phyloP scores from a whole-genome alignment of 2,888 invertebrate genomes.

The Pristionchus maxplancki region DNA sequence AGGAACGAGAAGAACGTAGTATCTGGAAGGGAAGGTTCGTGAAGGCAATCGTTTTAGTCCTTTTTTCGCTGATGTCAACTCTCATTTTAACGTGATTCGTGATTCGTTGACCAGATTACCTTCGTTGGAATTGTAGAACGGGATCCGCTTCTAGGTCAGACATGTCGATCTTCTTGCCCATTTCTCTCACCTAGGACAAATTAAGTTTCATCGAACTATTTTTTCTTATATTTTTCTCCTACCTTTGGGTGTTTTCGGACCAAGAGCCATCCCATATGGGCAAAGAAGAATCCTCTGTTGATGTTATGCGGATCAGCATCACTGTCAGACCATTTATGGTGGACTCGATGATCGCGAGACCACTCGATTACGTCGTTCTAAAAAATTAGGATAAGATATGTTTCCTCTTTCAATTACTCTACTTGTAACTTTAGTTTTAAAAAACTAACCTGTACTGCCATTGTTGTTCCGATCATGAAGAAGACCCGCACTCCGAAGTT shows the following conservation, averaged over 20 bases:
- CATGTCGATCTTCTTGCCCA: conserved; percentile 85
- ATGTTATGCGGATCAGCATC: conserved; percentile 95
- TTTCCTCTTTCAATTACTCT: no score
- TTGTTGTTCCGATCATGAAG: conserved; percentile 43
- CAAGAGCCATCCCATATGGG: conserved; percentile 95
- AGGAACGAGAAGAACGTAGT: conserved; percentile 87
- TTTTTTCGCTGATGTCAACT: no score
- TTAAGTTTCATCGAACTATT: conserved; percentile 85
- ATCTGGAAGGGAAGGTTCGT: conserved; percentile 85
- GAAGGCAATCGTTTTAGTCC: no score
- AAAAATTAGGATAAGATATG: background rate
- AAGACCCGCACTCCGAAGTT: conserved; percentile 44
- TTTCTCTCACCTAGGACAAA: conserved; percentile 16
- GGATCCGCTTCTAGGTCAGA: conserved; percentile 87
- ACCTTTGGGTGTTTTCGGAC: conserved; percentile 84
- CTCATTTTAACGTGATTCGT: no score
- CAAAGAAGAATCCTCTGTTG: conserved; percentile 91
- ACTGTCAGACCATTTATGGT: conserved; percentile 94
- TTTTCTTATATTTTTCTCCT: background rate
- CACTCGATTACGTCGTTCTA: conserved; percentile 91
- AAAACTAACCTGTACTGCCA: conserved; percentile 39
- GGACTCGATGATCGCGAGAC: conserved; percentile 88
- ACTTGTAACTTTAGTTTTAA: no score
- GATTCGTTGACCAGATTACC: conserved; percentile 84
- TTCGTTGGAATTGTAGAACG: conserved; percentile 89